phyloP scores from a whole-genome alignment of 2,888 invertebrate species.

The Drosophila borealis region DNA sequence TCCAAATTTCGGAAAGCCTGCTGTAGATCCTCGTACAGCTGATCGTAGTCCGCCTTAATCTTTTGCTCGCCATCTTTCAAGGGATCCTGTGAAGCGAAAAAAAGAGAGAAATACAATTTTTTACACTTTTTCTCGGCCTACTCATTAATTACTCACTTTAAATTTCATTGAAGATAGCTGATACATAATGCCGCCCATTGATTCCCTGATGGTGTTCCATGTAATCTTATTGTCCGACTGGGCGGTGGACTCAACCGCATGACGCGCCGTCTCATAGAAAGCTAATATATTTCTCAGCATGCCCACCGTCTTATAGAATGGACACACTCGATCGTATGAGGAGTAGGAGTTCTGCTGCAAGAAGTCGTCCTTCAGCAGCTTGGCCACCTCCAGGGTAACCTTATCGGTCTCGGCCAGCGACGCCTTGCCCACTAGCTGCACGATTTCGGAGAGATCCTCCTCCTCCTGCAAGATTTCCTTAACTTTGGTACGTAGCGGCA shows the following conservation, averaged over 20 bases:
- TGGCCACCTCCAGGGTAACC: conserved; percentile 99
- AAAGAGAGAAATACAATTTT: neutral
- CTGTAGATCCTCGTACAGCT: conserved; percentile 97
- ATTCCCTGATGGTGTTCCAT: conserved; percentile 97
- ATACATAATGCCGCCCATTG: conserved; percentile 97
- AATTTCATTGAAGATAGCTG: conserved; percentile 99
- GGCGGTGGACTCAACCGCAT: conserved; percentile 98
- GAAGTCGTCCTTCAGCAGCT: conserved; percentile 99
- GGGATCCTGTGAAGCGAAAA: conserved; percentile 90
- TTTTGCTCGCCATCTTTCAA: conserved; percentile 98
- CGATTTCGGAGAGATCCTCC: conserved; percentile 99
- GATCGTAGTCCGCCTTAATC: conserved; percentile 98
- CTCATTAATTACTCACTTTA: conserved; percentile 88
- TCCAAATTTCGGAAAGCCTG: conserved; percentile 98
- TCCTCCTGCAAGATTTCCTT: conserved; percentile 99
- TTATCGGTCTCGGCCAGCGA: conserved; percentile 99
- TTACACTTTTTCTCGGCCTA: too few species aligned
- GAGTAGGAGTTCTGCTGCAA: conserved; percentile 99
- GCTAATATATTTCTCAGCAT: conserved; percentile 99
- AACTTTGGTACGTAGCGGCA: conserved; percentile 96
- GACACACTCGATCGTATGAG: conserved; percentile 97
- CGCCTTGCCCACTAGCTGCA: conserved; percentile 99
- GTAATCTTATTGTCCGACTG: conserved; percentile 99
- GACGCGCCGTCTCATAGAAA: conserved; percentile 98
- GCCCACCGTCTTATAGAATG: conserved; percentile 99